Percentiles rank a stretch among this genome's conserved stretches.
phyloP scores from a whole-genome alignment of 2,113 vertebrate genomes.

The Urocolius indicus region DNA sequence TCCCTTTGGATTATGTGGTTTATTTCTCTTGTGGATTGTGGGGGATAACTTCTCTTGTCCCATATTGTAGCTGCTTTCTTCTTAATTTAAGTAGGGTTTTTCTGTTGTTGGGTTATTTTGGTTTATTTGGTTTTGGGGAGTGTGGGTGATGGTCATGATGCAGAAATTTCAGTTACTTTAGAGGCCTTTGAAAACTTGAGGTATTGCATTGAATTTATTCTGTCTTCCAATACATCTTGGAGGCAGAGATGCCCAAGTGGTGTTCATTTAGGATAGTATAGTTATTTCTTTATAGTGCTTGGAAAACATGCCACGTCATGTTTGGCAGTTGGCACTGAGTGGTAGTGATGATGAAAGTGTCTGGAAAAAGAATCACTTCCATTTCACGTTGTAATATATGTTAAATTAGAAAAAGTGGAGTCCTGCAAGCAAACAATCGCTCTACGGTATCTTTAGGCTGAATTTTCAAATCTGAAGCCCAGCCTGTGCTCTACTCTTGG shows the following conservation, averaged over 20 bases:
- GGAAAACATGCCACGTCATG: background rate
- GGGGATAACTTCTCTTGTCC: no score
- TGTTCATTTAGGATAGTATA: background rate
- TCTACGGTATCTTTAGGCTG: background rate
- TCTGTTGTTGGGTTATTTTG: no score
- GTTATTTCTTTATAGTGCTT: background rate
- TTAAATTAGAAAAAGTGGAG: background rate
- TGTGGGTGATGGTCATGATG: no score
- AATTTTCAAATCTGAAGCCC: background rate
- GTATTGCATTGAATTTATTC: background rate
- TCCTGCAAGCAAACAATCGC: background rate
- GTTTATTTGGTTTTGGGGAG: no score
- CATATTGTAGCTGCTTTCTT: no score
- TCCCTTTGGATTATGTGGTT: no score
- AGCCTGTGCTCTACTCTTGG: background rate
- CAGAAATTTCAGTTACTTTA: no score
- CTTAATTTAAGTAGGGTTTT: no score
- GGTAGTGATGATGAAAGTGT: background rate
- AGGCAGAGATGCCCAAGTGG: background rate
- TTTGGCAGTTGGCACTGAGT: background rate
- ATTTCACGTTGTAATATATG: background rate
- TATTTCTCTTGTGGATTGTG: no score
- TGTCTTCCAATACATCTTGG: background rate
- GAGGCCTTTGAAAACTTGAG: background rate
- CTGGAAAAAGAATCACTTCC: background rate